These are phyloP conservation scores for Stegastes partitus DNA, from an alignment of 2,113 vertebrate genomes.

Conservation along the genomic window DNA sequence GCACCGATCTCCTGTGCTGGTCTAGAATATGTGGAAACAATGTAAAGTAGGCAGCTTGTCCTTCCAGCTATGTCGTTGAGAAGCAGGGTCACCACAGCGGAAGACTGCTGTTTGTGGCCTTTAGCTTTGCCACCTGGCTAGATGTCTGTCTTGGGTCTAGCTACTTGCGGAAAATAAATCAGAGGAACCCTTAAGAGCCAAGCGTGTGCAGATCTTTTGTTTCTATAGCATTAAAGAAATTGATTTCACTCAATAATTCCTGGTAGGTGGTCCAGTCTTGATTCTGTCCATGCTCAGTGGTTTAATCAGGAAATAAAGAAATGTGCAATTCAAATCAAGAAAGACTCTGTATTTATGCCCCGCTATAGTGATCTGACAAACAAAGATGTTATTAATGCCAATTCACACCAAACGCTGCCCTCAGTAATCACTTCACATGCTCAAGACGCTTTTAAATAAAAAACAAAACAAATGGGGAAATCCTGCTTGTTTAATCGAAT, in stretches of 20 bases:
- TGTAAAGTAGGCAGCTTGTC: conserved; percentile 64
- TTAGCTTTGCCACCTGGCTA: conserved; percentile 75
- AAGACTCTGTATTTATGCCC: no score
- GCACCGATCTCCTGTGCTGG: conserved; percentile 12
- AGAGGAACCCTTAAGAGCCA: not conserved
- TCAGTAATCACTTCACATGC: no score
- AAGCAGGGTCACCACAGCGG: conserved; percentile 44
- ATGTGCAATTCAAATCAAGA: no score
- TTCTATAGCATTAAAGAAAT: not conserved
- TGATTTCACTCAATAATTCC: not conserved
- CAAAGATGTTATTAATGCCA: no score
- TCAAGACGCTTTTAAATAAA: no score
- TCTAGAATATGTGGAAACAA: conserved; percentile 60
- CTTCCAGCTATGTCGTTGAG: conserved; percentile 35
- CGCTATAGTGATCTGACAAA: no score
- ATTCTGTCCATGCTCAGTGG: no score
- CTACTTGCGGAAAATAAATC: conserved; percentile 34
- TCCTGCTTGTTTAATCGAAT: no score
- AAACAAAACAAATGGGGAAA: no score
- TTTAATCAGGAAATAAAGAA: no score
- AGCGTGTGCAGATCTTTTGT: conserved; percentile 3
- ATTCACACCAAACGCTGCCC: no score
- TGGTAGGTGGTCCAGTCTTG: not conserved
- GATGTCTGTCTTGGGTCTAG: not conserved
- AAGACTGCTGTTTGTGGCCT: conserved; percentile 57